Base-by-base conservation (phyloP, 2,888 invertebrate genomes). In the Cantharis rufa region DNA sequence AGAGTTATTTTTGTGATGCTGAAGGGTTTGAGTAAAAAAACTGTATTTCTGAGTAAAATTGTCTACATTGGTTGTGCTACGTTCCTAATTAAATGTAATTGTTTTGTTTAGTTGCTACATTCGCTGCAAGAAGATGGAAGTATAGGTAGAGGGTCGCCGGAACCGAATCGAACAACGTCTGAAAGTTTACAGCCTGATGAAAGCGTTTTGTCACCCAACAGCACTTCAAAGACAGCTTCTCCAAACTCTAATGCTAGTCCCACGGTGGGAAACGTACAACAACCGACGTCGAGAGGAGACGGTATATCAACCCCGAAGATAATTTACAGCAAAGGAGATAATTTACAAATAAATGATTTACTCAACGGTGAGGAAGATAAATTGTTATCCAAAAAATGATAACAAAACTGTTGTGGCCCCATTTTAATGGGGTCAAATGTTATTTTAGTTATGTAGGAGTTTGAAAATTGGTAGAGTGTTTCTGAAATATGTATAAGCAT, bases 91-190 rank as follows among this genome's bases (percentile, higher is more conserved):
- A n/a, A 18, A 15, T 3, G 62, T 71, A 72, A 68, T 63, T 84
- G 84, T 10, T 87, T 66, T 24, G 21, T 66, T 66, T 66, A 95
- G 93, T 88, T 95, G 28, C 88, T 95, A 75, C 93, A 95, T 86
- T 94, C 95, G 0, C 90, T 95, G 78, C 94, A 93, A 81, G 95
- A 95, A 82, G 93, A 95, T 73, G 91, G 91, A 78, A 90, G 90
- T 82, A 87, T 87, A 62, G 88, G 86, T 9, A 83, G 86, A 18
- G 83, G 84, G 11, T 86, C 87, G 3, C 87, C 86, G 0, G 83
- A 82, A 18, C 78, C 74, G 66, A 18, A 32, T 24, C 66, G 11
- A 28, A 76, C 69, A 15, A 68, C 61, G 13, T 28, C 72, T 9
- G 70, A 71, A 15, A 73, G 48, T 70, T 27, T 64, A 48, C 68